These are phyloP conservation scores for Athalia circularis DNA, from an alignment of 2,888 invertebrate genomes.

Conservation along the genomic window DNA sequence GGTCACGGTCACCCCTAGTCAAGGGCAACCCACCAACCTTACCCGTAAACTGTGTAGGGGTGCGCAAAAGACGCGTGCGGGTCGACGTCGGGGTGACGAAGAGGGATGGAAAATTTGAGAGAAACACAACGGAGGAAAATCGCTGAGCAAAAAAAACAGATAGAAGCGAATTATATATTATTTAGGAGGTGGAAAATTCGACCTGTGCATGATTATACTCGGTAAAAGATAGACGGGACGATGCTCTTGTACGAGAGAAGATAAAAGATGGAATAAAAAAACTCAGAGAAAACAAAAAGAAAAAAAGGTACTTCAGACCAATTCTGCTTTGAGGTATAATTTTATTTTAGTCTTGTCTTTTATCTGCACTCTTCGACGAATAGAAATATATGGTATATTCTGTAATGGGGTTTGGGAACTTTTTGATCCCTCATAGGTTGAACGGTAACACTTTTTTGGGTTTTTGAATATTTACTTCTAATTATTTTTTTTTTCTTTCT, in stretches of 20 bases:
- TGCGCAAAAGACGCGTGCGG: conserved; percentile 36
- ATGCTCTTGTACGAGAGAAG: neutral
- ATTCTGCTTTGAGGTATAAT: neutral
- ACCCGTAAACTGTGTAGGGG: neutral
- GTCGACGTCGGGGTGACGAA: conserved; percentile 13
- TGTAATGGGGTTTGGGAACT: too few relatives aligned
- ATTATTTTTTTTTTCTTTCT: too few relatives aligned
- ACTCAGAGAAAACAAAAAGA: neutral
- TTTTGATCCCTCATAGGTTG: too few relatives aligned
- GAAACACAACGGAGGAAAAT: neutral
- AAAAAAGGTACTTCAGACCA: neutral
- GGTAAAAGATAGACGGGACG: neutral
- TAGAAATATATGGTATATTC: too few relatives aligned
- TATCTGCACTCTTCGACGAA: neutral
- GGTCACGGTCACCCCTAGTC: conserved; percentile 63
- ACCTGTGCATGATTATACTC: neutral
- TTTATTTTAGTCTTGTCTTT: neutral
- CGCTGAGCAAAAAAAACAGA: neutral
- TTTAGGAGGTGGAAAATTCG: too few relatives aligned
- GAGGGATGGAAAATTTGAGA: neutral
- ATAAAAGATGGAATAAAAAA: neutral
- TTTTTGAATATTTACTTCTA: too few relatives aligned
- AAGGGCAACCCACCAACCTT: conserved; percentile 58
- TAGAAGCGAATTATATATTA: too few relatives aligned
- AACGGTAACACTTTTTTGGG: too few relatives aligned